These are phyloP conservation scores for Bubo bubo DNA, from an alignment of 2,113 vertebrate species.

Conservation along the genomic window DNA sequence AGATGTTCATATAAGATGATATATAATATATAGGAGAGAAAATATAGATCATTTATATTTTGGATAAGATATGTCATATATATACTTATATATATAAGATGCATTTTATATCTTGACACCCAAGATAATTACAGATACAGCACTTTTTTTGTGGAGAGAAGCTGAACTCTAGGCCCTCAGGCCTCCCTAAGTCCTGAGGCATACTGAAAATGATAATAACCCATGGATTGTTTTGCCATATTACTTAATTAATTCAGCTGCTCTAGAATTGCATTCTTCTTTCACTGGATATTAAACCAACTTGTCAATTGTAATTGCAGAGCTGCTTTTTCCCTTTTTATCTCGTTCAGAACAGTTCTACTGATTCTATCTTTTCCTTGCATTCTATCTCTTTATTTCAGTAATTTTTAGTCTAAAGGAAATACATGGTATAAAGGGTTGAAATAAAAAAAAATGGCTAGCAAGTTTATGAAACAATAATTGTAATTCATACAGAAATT, in stretches of 20 bases:
- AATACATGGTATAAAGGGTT: not conserved
- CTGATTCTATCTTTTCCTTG: not conserved
- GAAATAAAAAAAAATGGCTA: not conserved
- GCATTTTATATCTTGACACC: not conserved
- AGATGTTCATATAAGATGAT: not conserved
- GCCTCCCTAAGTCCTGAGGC: not conserved
- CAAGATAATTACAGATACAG: slow-evolving; percentile 38
- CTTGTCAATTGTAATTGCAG: slow-evolving; percentile 68
- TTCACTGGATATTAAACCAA: slow-evolving; percentile 75
- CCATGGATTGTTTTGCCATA: slow-evolving; percentile 32
- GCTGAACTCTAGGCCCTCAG: slow-evolving; percentile 53
- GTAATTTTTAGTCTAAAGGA: not conserved
- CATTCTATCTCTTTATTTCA: slow-evolving; percentile 17
- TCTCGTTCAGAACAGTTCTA: not conserved
- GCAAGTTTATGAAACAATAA: not conserved
- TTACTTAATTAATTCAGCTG: slow-evolving; percentile 70
- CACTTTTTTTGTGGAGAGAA: slow-evolving; percentile 4
- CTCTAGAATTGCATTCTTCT: slow-evolving; percentile 34
- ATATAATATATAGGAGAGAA: not conserved
- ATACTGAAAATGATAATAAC: slow-evolving; percentile 43
- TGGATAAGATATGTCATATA: not conserved
- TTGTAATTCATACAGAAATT: not conserved
- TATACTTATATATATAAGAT: not conserved
- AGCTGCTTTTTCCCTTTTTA: slow-evolving; percentile 13
- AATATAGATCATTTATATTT: not conserved